phyloP scores from a whole-genome alignment of 2,113 vertebrate genomes.

The Tichodroma muraria region DNA sequence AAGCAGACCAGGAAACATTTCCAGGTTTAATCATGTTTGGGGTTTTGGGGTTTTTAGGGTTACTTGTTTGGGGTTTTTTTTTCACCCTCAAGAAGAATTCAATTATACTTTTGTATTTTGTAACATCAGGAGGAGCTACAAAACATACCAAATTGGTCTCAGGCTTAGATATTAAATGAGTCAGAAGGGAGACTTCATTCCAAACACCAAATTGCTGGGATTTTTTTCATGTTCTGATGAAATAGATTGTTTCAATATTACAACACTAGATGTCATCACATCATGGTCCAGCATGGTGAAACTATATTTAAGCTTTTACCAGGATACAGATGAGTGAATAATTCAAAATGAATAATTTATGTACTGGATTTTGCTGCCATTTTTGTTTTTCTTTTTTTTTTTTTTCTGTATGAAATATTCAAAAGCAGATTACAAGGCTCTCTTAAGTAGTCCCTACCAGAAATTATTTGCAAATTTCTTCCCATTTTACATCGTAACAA shows the following conservation, averaged over 20 bases:
- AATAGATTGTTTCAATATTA: constrained; percentile 27
- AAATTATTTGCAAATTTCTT: neutral
- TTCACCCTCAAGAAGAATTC: neutral
- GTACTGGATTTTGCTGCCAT: neutral
- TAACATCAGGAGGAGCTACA: neutral
- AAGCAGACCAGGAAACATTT: neutral
- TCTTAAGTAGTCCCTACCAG: neutral
- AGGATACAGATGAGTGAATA: neutral
- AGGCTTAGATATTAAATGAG: neutral
- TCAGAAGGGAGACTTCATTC: neutral
- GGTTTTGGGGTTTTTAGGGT: too few species aligned
- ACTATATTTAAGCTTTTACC: neutral
- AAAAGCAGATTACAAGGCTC: neutral
- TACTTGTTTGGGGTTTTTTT: too few species aligned
- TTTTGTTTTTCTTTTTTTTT: neutral
- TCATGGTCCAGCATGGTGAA: constrained; percentile 35
- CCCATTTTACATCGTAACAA: neutral
- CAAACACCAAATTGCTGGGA: neutral
- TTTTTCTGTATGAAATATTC: neutral
- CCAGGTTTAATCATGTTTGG: neutral
- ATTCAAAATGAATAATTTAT: constrained; percentile 3
- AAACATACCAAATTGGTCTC: neutral
- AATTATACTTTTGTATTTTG: neutral
- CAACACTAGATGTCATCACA: constrained; percentile 65
- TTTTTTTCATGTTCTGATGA: neutral